Base-by-base conservation (phyloP, 2,113 vertebrate genomes). In the Elephantulus edwardii region DNA sequence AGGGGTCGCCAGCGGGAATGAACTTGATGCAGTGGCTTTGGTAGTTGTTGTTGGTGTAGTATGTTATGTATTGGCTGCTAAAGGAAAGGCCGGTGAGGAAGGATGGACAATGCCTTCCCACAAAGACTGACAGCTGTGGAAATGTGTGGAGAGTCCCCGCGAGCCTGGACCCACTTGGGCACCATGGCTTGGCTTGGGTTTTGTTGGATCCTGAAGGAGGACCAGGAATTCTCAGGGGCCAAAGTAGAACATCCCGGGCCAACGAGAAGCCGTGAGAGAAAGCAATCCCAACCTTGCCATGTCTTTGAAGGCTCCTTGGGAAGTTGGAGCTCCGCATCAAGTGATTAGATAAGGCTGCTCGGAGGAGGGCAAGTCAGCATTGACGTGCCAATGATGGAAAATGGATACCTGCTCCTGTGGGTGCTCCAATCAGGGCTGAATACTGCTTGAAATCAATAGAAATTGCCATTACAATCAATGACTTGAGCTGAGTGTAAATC, bases 391-490 rank as follows among this genome's bases (percentile, higher is more conserved):
- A 70, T 88, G 93, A 90, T 64, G 87, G 84, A 83, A 79, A 46
- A 42, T 13, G 26, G n/a, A 70, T 79, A 71, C 83, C 71, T 85
- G 46, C 75, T 89, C 79, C 50, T 89, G 42, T 74, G 83, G 50
- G 82, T 44, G 56, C 66, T 56, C 75, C 68, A 96, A 83, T 94
- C 71, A 92, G 76, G 77, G 78, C 8, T 54, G 54, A 90, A 64
- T 78, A n/a, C 42, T n/a, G 92, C 77, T 92, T 68, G 54, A 68
- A 95, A 82, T 85, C 94, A 78, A 52, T 95, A 81, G 93, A 89
- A 95, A 96, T 93, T 70, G 76, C 72, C 83, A 66, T 96, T 95
- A 76, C 79, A 79, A 88, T 93, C 93, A 91, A 92, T 88, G 95
- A 54, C 56, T 89, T 66, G 56, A 87, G 64, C 86, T 72, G 81